Evolutionary conservation across 1,140 invertebrate species (phyloP).

Genomic region (Trichonephila inaurata): DNA sequence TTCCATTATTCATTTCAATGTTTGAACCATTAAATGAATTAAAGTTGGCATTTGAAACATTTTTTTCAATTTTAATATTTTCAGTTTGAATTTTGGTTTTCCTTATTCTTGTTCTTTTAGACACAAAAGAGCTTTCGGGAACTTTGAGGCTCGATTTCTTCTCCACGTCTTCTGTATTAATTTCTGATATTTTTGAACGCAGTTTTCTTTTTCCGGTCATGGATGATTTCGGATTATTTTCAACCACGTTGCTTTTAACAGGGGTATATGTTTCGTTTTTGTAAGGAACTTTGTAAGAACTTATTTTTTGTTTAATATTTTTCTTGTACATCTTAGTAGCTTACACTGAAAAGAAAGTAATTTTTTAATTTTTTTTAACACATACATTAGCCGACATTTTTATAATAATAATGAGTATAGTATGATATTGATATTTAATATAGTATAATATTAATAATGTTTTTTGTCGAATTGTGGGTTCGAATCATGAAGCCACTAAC

Average conservation of each 20-base stretch:
- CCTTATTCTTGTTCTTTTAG: background rate
- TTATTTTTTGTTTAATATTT: background rate
- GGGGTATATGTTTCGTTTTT: background rate
- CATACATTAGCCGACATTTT: too few relatives aligned
- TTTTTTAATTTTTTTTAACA: too few relatives aligned
- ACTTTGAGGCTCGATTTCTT: background rate
- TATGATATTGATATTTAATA: too few relatives aligned
- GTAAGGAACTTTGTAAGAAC: background rate
- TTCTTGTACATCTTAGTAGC: background rate
- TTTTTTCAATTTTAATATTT: background rate
- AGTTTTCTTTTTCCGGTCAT: background rate
- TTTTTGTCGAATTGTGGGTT: too few relatives aligned
- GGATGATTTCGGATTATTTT: background rate
- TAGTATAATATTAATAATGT: too few relatives aligned
- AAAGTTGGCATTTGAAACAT: background rate
- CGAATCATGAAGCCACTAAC: too few relatives aligned
- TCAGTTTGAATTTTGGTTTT: background rate
- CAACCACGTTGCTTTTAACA: background rate
- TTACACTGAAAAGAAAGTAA: background rate
- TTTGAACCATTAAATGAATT: background rate
- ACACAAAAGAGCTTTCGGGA: too few relatives aligned
- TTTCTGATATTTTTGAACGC: background rate
- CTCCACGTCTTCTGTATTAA: background rate
- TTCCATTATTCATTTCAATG: background rate
- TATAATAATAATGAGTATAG: too few relatives aligned